phyloP scores from a whole-genome alignment of 2,113 vertebrate genomes.

The Numenius arquata region DNA sequence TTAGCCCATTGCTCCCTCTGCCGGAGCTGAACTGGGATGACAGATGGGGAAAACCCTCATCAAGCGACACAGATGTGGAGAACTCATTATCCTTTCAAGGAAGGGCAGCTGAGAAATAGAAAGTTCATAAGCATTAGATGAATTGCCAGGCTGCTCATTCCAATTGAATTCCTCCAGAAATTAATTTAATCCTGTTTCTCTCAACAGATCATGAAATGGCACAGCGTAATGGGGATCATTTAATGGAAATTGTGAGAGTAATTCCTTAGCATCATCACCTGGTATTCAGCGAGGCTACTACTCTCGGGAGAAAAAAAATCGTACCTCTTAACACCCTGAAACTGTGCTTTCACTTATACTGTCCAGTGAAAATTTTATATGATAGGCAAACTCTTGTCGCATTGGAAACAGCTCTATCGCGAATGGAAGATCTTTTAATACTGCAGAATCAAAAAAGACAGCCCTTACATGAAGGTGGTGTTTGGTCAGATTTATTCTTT shows the following conservation, averaged over 20 bases:
- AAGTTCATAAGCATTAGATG: background rate
- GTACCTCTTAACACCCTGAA: background rate
- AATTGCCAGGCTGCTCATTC: slow-evolving; percentile 24
- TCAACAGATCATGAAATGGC: slow-evolving; percentile 34
- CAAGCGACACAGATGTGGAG: background rate
- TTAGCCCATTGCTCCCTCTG: slow-evolving; percentile 67
- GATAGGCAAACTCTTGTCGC: background rate
- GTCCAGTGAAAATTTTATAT: background rate
- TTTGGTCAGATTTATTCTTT: background rate
- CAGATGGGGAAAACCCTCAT: background rate
- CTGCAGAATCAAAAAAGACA: background rate
- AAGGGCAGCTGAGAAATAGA: slow-evolving; percentile 2
- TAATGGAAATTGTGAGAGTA: slow-evolving; percentile 2
- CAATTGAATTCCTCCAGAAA: slow-evolving; percentile 38
- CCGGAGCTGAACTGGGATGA: slow-evolving; percentile 36
- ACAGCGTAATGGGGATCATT: background rate
- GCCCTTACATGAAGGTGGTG: background rate
- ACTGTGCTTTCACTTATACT: slow-evolving; percentile 15
- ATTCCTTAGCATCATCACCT: background rate
- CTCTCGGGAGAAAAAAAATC: background rate
- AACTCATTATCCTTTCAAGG: slow-evolving; percentile 12
- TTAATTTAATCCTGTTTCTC: slow-evolving; percentile 47
- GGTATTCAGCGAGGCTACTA: background rate
- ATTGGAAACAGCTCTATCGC: background rate
- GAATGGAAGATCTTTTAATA: background rate